Percentiles rank a stretch among this genome's conserved stretches.
These are phyloP conservation scores for Drepana arcuata DNA, from an alignment of 1,140 invertebrate genomes.

Conservation along the genomic window DNA sequence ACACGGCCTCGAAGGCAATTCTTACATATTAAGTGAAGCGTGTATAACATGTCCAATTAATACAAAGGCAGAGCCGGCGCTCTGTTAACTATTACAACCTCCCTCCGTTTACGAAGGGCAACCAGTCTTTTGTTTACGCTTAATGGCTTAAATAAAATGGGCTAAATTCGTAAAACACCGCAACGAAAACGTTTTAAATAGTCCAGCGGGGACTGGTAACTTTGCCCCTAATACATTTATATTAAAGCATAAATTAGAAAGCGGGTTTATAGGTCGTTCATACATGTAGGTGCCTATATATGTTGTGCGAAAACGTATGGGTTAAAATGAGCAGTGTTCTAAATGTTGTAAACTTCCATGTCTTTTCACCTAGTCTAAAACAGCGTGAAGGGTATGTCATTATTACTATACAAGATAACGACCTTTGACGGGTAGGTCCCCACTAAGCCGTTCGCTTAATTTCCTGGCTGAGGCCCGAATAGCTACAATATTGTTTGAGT, in stretches of 20 bases:
- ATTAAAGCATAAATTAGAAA: conserved; percentile 42
- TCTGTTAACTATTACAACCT: conserved; percentile 49
- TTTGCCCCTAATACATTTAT: conserved; percentile 23
- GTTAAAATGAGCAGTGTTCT: conserved; percentile 35
- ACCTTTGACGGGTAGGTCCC: conserved; percentile 25
- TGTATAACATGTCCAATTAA: conserved; percentile 61
- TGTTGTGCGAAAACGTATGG: conserved; percentile 19
- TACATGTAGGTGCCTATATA: background rate
- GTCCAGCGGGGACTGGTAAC: conserved; percentile 17
- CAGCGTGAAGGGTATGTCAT: conserved; percentile 31
- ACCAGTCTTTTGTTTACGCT: conserved; percentile 60
- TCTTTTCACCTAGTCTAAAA: conserved; percentile 32
- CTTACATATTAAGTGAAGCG: conserved; percentile 44
- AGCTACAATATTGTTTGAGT: conserved; percentile 61
- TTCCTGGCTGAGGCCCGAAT: conserved; percentile 59
- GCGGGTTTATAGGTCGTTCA: conserved; percentile 26
- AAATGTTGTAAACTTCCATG: conserved; percentile 35
- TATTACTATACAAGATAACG: conserved; percentile 53
- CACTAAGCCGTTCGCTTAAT: conserved; percentile 61
- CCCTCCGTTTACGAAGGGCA: conserved; percentile 41
- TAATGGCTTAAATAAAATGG: conserved; percentile 66
- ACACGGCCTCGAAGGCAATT: conserved; percentile 30
- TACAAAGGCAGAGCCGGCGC: conserved; percentile 34
- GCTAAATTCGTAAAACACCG: conserved; percentile 55
- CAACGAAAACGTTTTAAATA: conserved; percentile 44